Base-by-base conservation (phyloP, 2,797 vertebrate genomes). In the Sebastes vulpes region DNA sequence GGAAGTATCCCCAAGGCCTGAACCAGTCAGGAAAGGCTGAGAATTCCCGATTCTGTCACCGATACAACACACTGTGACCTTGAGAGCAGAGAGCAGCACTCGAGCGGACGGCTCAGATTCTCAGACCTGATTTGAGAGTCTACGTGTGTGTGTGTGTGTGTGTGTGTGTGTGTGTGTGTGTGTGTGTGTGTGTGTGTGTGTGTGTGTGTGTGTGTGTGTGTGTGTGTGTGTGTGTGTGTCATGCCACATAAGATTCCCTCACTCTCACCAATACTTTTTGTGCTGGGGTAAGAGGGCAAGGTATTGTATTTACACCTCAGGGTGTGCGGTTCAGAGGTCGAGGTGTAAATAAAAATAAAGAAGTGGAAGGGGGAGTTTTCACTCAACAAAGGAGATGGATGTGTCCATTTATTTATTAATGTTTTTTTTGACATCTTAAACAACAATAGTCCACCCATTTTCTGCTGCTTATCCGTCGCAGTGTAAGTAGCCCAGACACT, bases 41-140 rank as follows among this genome's bases (percentile, higher is more conserved):
- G 72, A 76, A 81, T 63, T 78, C 76, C 86, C 48, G 84, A 85
- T 85, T 71, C 64, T 84, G 89, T 84, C 78, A 77, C 66, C 61
- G 81, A 88, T 83, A 89, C 86, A 86, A 64, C 32, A 53, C 7
- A 6, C 12, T 0, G 56, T 82, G 83, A 93, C 92, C 90, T 85
- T 78, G 81, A 87, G 81, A 83, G 69, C 84, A 80, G 66, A 78
- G 80, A 65, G 77, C 81, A 71, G 25, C 66, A 16, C 75, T 25
- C 0, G 3, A 1, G 2, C 65, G 50, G n/a, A 58, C 28, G 9
- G 81, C 80, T 84, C 61, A 50, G 73, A 81, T 80, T 76, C 46
- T 81, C 48, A 75, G 72, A 46, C 28, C 57, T 60, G 57, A 82
- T 85, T 58, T 53, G 6, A 65, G 57, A 8, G 50, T 71, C 11